phyloP scores from a whole-genome alignment of 1,140 invertebrate genomes.

The Belonocnema kinseyi region DNA sequence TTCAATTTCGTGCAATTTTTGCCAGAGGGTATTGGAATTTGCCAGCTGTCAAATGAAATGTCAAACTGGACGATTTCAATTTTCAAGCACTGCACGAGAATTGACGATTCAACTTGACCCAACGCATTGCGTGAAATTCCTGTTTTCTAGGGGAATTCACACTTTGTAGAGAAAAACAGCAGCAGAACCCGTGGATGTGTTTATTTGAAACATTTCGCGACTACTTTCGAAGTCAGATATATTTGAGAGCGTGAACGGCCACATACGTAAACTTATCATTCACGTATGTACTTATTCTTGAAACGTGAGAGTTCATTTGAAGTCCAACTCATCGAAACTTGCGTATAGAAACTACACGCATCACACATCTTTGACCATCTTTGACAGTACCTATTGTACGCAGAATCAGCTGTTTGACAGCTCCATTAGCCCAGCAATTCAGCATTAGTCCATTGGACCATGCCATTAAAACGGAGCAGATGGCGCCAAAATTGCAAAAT shows the following conservation, averaged over 20 bases:
- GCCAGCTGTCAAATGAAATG: constrained; percentile 28
- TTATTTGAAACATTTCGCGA: neutral
- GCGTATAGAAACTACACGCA: too few relatives aligned
- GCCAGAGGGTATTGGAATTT: neutral
- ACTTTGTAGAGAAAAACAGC: neutral
- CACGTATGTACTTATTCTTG: constrained; percentile 8
- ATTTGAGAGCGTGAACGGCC: neutral
- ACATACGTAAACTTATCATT: constrained; percentile 1
- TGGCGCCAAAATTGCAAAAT: constrained; percentile 11
- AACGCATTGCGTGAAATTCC: constrained; percentile 1
- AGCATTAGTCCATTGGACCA: too few relatives aligned
- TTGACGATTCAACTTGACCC: neutral
- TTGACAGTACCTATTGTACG: neutral
- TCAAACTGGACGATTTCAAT: constrained; percentile 4
- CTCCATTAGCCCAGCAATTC: neutral
- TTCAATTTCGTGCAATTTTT: neutral
- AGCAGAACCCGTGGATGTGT: neutral
- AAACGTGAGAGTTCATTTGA: neutral
- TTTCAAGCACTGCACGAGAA: constrained; percentile 17
- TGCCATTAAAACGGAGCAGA: neutral
- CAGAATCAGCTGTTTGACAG: constrained; percentile 19
- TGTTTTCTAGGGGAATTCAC: neutral
- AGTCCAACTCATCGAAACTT: too few relatives aligned
- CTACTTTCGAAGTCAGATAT: neutral
- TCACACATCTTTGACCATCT: neutral